Evolutionary conservation across 2,113 vertebrate genomes (phyloP).

Genomic region (Bombycilla garrulus): DNA sequence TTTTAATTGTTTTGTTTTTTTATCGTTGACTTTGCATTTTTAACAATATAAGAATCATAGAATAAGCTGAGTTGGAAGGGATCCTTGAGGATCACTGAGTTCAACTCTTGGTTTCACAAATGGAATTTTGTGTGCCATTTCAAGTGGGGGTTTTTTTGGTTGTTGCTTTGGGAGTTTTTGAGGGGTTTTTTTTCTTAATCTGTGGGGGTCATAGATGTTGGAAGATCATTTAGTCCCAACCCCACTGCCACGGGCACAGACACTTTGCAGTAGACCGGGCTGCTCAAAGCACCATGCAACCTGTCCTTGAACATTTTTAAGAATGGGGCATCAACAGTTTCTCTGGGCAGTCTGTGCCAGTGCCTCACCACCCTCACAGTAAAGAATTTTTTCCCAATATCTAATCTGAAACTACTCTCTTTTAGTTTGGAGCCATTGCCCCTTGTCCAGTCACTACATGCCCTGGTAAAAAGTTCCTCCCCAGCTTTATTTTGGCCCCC

Average conservation of each 20-base stretch:
- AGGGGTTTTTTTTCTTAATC: background rate
- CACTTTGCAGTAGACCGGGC: background rate
- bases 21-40: background rate
- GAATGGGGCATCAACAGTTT: fast-evolving
- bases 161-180: background rate
- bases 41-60: background rate
- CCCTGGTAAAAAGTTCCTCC: background rate
- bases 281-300: background rate
- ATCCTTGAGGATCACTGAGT: background rate
- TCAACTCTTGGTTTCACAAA: background rate
- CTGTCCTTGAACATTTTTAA: background rate
- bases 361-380: background rate
- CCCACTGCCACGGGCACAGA: background rate
- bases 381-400: background rate
- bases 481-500: background rate
- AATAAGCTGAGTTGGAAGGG: background rate
- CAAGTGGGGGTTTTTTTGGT: background rate
- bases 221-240: background rate
- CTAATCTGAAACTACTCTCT: background rate
- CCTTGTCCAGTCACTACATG: background rate
- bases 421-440: background rate
- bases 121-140: background rate
- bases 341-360: background rate
- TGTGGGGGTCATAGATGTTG: background rate
- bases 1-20: background rate